Evolutionary conservation across 2,797 vertebrate species (phyloP).

Genomic region (Syndactyla subalaris): DNA sequence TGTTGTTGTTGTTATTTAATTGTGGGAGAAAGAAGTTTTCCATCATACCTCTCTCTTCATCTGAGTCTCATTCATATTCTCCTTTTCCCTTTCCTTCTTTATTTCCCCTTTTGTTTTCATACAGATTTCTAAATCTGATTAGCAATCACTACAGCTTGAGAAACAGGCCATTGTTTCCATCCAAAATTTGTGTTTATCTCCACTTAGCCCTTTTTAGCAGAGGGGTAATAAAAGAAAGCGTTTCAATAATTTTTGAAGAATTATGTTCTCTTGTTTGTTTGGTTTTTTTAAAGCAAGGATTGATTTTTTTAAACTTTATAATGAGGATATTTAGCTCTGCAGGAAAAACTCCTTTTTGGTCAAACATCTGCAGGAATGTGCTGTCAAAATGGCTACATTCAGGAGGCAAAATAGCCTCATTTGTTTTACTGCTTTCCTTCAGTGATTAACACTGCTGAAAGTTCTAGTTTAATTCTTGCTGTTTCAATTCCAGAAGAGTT

Average conservation of each 20-base stretch:
- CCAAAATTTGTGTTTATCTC: slow-evolving; percentile 64
- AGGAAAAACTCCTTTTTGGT: slow-evolving; percentile 70
- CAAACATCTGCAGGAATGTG: slow-evolving; percentile 46
- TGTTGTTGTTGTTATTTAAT: slow-evolving; percentile 10
- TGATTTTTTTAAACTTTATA: slow-evolving; percentile 16
- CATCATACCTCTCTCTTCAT: slow-evolving; percentile 14
- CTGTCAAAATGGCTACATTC: background rate
- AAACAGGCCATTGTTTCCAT: slow-evolving; percentile 57
- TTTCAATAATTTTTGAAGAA: slow-evolving; percentile 66
- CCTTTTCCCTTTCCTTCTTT: background rate
- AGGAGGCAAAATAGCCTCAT: slow-evolving; percentile 1
- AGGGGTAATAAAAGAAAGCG: background rate
- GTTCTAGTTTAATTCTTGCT: slow-evolving; percentile 40
- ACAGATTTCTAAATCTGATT: background rate
- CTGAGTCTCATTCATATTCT: slow-evolving; percentile 8
- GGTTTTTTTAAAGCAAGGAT: background rate
- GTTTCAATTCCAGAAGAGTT: slow-evolving; percentile 8
- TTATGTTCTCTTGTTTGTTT: slow-evolving; percentile 19
- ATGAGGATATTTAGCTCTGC: slow-evolving; percentile 62
- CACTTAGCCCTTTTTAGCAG: slow-evolving; percentile 53
- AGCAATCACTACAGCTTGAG: background rate
- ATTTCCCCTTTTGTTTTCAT: background rate
- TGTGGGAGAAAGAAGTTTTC: slow-evolving; percentile 1
- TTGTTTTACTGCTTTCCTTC: slow-evolving; percentile 46
- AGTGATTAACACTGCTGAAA: slow-evolving; percentile 46